A percentile compares a stretch with the other conserved stretches of the same genome.
phyloP scores from a whole-genome alignment of 2,888 invertebrate species.

The Spodoptera exigua region DNA sequence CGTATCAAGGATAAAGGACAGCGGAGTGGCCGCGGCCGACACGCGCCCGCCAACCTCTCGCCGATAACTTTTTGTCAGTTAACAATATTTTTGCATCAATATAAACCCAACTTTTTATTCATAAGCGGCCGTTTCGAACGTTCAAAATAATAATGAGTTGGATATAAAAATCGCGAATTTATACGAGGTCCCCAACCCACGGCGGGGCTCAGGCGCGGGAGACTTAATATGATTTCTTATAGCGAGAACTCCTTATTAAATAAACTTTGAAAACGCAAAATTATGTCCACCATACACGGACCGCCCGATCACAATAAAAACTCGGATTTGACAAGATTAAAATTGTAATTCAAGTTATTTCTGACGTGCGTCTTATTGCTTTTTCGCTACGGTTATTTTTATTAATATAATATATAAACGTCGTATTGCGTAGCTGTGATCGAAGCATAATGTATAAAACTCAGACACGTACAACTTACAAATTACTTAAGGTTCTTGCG shows the following conservation, averaged over 20 bases:
- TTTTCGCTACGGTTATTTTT: slow-evolving; percentile 80
- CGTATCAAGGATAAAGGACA: slow-evolving; percentile 62
- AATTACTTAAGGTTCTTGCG: slow-evolving; percentile 53
- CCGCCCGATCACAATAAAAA: slow-evolving; percentile 84
- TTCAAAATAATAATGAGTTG: slow-evolving; percentile 85
- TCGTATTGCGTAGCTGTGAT: slow-evolving; percentile 65
- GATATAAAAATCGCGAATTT: slow-evolving; percentile 87
- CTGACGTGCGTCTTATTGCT: slow-evolving; percentile 86
- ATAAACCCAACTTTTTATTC: slow-evolving; percentile 85
- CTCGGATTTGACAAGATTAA: slow-evolving; percentile 88
- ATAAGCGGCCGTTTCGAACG: slow-evolving; percentile 79
- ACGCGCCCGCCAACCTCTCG: slow-evolving; percentile 59
- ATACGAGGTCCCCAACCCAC: slow-evolving; percentile 74
- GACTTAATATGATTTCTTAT: slow-evolving; percentile 85
- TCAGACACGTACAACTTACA: slow-evolving; percentile 54
- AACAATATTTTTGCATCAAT: slow-evolving; percentile 85
- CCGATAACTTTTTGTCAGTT: slow-evolving; percentile 72
- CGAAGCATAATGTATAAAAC: slow-evolving; percentile 70
- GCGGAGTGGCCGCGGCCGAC: slow-evolving; percentile 33
- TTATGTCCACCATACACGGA: slow-evolving; percentile 78
- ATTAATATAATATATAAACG: slow-evolving; percentile 66
- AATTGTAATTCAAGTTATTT: slow-evolving; percentile 88
- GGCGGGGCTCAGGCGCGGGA: slow-evolving; percentile 53
- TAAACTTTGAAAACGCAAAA: slow-evolving; percentile 86
- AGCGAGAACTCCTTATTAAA: slow-evolving; percentile 84